Percentiles rank a stretch among this genome's conserved stretches.
Conservation (phyloP, 2,113 vertebrate species). For the Callithrix jacchus region DNA sequence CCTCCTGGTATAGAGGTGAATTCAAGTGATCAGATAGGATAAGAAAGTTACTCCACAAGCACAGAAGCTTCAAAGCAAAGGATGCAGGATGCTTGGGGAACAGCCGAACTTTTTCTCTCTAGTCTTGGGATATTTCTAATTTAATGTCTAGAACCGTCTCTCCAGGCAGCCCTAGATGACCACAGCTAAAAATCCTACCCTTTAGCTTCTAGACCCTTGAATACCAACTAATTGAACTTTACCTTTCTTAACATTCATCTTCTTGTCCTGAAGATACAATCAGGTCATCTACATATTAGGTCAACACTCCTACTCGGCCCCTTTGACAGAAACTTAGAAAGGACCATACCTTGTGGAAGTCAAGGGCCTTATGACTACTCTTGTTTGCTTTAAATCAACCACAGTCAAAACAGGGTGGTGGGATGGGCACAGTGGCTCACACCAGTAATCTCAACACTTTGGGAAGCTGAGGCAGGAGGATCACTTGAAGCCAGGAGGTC, state of each 20-base stretch:
- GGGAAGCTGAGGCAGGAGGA: too few species aligned
- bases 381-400: not conserved
- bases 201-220: not conserved
- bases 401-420: not conserved
- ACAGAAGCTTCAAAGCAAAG: not conserved
- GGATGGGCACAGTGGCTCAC: too few species aligned
- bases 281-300: not conserved
- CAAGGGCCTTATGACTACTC: not conserved
- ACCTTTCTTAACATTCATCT: not conserved
- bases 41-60: not conserved
- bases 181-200: not conserved
- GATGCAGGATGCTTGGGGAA: not conserved
- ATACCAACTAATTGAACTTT: not conserved
- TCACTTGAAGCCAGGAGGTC: too few species aligned
- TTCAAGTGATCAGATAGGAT: not conserved
- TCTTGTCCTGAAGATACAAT: not conserved
- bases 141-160: not conserved
- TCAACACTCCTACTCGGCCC: not conserved
- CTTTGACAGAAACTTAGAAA: constrained; percentile 12
- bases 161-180: not conserved
- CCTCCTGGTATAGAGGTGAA: constrained; percentile 25
- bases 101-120: not conserved
- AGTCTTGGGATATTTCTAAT: not conserved
- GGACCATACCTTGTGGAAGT: not conserved
- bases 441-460: too few species aligned